Evolutionary conservation across 2,113 vertebrate genomes (phyloP).

Genomic region (Nothobranchius kuhntae): DNA sequence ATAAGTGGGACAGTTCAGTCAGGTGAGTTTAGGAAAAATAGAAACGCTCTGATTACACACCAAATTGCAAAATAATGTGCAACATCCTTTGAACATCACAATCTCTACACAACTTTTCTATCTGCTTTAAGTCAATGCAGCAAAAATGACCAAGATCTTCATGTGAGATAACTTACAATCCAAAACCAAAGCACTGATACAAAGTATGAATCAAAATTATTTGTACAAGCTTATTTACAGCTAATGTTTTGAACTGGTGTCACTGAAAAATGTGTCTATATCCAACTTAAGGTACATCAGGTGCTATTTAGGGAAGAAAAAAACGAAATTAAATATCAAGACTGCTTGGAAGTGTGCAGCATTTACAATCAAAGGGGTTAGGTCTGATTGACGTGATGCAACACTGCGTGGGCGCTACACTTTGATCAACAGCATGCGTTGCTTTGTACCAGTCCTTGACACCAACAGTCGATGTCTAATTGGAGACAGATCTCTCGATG

Average conservation of each 20-base stretch:
- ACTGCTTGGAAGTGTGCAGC: slow-evolving; percentile 54
- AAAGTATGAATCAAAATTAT: slow-evolving; percentile 59
- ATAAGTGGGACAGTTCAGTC: slow-evolving; percentile 24
- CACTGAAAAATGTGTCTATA: slow-evolving; percentile 52
- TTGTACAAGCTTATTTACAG: slow-evolving; percentile 76
- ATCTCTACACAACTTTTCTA: slow-evolving; percentile 36
- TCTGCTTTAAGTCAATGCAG: slow-evolving; percentile 27
- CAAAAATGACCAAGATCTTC: slow-evolving; percentile 36
- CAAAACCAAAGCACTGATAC: slow-evolving; percentile 59
- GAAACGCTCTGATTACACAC: slow-evolving; percentile 30
- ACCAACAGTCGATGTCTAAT: slow-evolving; percentile 38
- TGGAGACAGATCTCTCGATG: slow-evolving; percentile 25
- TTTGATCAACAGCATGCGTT: slow-evolving; percentile 66
- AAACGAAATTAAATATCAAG: slow-evolving; percentile 53
- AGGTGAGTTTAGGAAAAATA: neutral
- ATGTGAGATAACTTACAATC: slow-evolving; percentile 46
- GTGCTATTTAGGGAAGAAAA: slow-evolving; percentile 39
- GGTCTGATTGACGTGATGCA: slow-evolving; percentile 34
- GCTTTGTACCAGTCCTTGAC: slow-evolving; percentile 56
- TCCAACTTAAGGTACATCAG: slow-evolving; percentile 44
- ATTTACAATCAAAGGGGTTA: slow-evolving; percentile 28
- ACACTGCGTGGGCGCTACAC: slow-evolving; percentile 39
- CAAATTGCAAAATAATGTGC: slow-evolving; percentile 38
- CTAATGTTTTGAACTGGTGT: slow-evolving; percentile 69
- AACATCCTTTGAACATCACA: slow-evolving; percentile 38